Percentiles rank a stretch among this genome's conserved stretches.
These are phyloP conservation scores for Eledona agricola DNA, from an alignment of 2,888 invertebrate species.

Conservation along the genomic window DNA sequence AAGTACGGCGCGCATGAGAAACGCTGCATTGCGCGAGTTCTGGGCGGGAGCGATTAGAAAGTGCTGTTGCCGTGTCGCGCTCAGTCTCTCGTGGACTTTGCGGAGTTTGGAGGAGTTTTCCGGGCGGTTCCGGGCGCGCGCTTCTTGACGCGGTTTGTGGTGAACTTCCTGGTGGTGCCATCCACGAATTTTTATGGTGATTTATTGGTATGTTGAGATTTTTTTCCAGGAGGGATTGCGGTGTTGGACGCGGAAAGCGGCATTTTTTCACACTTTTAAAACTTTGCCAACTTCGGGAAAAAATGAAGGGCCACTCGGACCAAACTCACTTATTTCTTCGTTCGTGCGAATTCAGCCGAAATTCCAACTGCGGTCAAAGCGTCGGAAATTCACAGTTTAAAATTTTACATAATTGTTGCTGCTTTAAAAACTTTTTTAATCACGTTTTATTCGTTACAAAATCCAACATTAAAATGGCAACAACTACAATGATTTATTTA, in stretches of 20 bases:
- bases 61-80: conserved; percentile 42
- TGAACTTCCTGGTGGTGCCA: conserved; percentile 28
- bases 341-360: too few relatives aligned
- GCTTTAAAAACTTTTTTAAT: too few relatives aligned
- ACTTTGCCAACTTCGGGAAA: too few relatives aligned
- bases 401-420: too few relatives aligned
- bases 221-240: conserved; percentile 1
- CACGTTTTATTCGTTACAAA: too few relatives aligned
- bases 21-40: conserved; percentile 46
- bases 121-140: conserved; percentile 26
- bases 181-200: conserved; percentile 16
- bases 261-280: too few relatives aligned
- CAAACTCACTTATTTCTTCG: too few relatives aligned
- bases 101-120: conserved; percentile 18
- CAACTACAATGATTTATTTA: too few relatives aligned
- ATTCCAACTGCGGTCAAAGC: too few relatives aligned
- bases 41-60: conserved; percentile 54
- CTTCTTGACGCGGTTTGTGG: conserved; percentile 15
- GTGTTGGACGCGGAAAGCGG: conserved; percentile 11
- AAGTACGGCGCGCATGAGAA: conserved; percentile 35
- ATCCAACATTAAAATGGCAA: too few relatives aligned
- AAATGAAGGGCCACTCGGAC: too few relatives aligned
- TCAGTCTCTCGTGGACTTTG: conserved; percentile 35
- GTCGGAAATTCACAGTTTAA: too few relatives aligned
- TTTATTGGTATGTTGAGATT: conserved; percentile 26